phyloP scores from a whole-genome alignment of 1,140 invertebrate genomes.

The Ganaspis sp. region DNA sequence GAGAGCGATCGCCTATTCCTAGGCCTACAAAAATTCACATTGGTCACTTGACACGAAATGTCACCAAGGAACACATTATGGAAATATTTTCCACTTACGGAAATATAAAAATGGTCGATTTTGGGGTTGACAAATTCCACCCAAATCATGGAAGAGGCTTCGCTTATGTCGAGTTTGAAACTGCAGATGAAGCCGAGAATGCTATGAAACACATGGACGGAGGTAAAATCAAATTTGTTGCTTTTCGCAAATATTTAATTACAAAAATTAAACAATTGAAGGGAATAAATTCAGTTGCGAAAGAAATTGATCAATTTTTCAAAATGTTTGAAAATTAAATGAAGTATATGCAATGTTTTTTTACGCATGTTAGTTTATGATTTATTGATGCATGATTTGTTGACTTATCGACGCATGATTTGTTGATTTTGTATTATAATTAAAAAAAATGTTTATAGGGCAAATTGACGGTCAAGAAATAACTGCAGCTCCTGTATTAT shows the following conservation, averaged over 20 bases:
- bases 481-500: conserved; percentile 91
- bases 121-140: conserved; percentile 91
- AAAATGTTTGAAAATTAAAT: too few relatives aligned
- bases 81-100: conserved; percentile 98
- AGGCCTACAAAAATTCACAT: conserved; percentile 95
- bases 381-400: too few relatives aligned
- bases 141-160: conserved; percentile 90
- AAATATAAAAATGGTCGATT: conserved; percentile 91
- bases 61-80: conserved; percentile 93
- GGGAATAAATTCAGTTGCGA: too few relatives aligned
- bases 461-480: conserved; percentile 96
- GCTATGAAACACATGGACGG: conserved; percentile 99
- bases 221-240: conserved; percentile 76
- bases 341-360: too few relatives aligned
- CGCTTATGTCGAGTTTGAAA: conserved; percentile 96
- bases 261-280: too few relatives aligned
- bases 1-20: conserved; percentile 89
- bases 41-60: conserved; percentile 92
- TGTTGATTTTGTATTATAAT: too few relatives aligned
- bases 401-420: too few relatives aligned
- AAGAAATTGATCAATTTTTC: too few relatives aligned
- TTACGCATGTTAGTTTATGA: too few relatives aligned
- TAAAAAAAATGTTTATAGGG: conserved; percentile 76
- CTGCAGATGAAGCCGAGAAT: conserved; percentile 96
- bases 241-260: neutral